Base-by-base conservation (phyloP, 2,113 vertebrate genomes). In the Ahaetulla prasina region DNA sequence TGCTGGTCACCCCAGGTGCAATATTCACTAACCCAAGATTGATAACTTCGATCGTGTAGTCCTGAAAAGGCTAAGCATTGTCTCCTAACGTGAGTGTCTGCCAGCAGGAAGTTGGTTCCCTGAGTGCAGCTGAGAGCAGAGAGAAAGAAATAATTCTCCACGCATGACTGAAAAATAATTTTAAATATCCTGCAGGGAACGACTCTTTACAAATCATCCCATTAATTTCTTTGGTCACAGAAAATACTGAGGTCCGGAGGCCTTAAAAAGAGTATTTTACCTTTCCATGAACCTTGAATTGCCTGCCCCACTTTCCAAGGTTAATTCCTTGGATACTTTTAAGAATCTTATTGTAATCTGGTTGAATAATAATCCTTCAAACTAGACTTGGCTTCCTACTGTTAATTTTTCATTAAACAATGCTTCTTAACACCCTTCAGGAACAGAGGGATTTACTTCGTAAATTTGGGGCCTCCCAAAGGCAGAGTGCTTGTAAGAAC, bases 331-430 rank as follows among this genome's bases (percentile, higher is more conserved):
- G 25, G 57, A 60, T 60, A 94, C 14, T 49, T 68, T 63, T 93
- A 96, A 96, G 96, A 94, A 95, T 96, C 93, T 95, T 95, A 91
- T 55, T 87, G 53, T 91, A 93, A 93, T 92, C 84, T 35, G 50
- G 55, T 53, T 91, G 12, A 43, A 74, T 92, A 92, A 90, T 92
- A 92, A 92, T 90, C 85, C 93, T 49, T 49, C 52, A 90, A 87
- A 89, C 87, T 91, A 91, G 90, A 91, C 47, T 30, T 52, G 68
- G 53, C 55, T 92, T 93, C 89, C 90, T 80, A 47, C 68, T 89
- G 25, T 89, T 93, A 89, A 93, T 89, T 63, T 90, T 89, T 49
- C 39, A 68, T 93, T 92, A 39, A 91, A 89, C 74, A 87, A 47
- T 54, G 27, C 53, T 35, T 68, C 54, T 89, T 35, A 35, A 35